These are phyloP conservation scores for Apodemia duryi DNA, from an alignment of 2,888 invertebrate species.

Conservation along the genomic window DNA sequence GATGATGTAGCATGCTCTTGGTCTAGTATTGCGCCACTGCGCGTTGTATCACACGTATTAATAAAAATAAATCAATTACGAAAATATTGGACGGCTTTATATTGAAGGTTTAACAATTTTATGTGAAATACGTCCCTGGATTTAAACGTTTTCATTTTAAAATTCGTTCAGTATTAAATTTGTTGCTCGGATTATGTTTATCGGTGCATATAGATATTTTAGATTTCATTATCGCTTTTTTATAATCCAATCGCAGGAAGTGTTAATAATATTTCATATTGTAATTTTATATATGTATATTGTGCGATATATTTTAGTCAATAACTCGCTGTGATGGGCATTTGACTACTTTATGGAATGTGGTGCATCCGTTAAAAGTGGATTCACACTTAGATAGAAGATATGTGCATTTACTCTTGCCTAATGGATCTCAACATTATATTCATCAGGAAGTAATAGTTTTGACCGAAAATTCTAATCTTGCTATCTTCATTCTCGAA, in stretches of 20 bases:
- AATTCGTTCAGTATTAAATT: constrained; percentile 13
- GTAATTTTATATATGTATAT: no score
- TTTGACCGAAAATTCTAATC: no score
- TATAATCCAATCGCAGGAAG: neutral
- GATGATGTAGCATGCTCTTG: neutral
- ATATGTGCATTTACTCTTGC: no score
- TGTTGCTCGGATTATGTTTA: constrained; percentile 3
- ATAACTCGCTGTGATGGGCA: no score
- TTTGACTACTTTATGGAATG: no score
- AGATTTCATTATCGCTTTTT: constrained; percentile 5
- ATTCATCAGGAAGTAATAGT: no score
- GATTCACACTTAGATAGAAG: no score
- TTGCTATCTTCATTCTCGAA: no score
- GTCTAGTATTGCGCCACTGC: constrained; percentile 22
- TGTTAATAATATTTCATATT: constrained; percentile 16
- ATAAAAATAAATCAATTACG: constrained; percentile 27
- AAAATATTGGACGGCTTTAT: constrained; percentile 26
- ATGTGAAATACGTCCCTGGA: constrained; percentile 19
- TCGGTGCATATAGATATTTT: neutral
- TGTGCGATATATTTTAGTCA: no score
- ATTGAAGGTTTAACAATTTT: constrained; percentile 24
- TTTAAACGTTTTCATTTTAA: constrained; percentile 15
- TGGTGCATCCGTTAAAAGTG: no score
- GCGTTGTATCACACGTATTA: constrained; percentile 22
- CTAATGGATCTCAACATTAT: no score